Percentiles rank a stretch among this genome's conserved stretches.
Evolutionary conservation across 2,113 vertebrate species (phyloP).

Genomic region (Eptatretus burgeri): DNA sequence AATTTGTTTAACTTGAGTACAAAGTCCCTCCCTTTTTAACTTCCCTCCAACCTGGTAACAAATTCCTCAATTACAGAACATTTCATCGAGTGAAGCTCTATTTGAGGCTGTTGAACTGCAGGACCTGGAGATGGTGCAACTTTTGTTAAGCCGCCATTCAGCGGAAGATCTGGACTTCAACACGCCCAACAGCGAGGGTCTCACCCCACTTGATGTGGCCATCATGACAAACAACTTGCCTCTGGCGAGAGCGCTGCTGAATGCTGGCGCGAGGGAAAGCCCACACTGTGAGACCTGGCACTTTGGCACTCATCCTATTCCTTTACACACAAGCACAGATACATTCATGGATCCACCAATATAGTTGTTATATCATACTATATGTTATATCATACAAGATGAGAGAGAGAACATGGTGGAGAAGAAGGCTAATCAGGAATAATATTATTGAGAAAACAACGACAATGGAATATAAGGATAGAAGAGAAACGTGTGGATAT

Average conservation of each 20-base stretch:
- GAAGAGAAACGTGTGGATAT: too few species aligned
- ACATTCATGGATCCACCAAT: conserved; percentile 17
- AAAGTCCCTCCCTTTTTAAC: not conserved
- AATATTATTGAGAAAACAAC: too few species aligned
- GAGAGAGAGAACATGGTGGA: too few species aligned
- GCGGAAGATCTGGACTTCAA: conserved; percentile 58
- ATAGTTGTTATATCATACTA: too few species aligned
- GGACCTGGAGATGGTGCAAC: conserved; percentile 40
- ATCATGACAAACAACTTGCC: conserved; percentile 72
- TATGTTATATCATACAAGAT: too few species aligned
- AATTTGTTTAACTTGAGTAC: not conserved
- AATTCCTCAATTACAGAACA: conserved; percentile 12
- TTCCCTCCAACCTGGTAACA: not conserved
- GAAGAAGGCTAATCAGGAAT: too few species aligned
- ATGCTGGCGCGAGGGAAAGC: conserved; percentile 48
- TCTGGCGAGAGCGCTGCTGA: conserved; percentile 40
- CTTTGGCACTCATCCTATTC: not conserved
- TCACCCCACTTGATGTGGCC: conserved; percentile 48
- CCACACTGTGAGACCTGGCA: conserved; percentile 42
- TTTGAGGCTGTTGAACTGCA: conserved; percentile 65
- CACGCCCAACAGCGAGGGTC: conserved; percentile 59
- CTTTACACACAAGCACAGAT: conserved; percentile 4
- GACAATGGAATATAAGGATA: too few species aligned
- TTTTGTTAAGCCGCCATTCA: conserved; percentile 43
- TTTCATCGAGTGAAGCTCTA: conserved; percentile 41